Evolutionary conservation across 2,888 invertebrate species (phyloP), one percentile per base, ranked within the genome.

Genomic region (Pecten maximus): DNA sequence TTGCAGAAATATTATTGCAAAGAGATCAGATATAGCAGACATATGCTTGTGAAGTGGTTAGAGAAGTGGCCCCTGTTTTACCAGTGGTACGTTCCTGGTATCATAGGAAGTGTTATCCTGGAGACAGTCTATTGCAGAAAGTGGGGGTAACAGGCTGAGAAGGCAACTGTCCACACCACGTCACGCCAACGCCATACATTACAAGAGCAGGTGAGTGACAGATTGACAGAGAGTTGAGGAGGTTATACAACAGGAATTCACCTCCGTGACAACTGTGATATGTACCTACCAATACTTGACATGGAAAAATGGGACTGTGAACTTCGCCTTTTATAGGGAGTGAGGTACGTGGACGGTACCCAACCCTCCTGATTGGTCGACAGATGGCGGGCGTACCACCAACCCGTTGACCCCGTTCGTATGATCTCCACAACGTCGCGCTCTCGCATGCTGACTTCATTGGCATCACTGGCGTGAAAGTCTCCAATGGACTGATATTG

Each of bases 381-480:
- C 97, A 97, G 97, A 96, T 98, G 98, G 95, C 98, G 98, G 96
- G 99, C 98, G 97, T 98, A 99, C 99, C 99, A 99, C 99, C 99
- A 99, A 94, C 99, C 99, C 94, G 98, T 98, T 97, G 98, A 98
- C 96, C 99, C 99, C 94, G 98, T 98, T 97, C 99, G 98, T 94
- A 99, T 97, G 94, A 99, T 97, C 96, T 99, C 98, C 94, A 99
- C 98, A 95, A 98, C 97, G 97, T 99, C 99, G 40, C 99, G 99
- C 97, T 99, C 99, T 92, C 98, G 98, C 97, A 99, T 98, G 93
- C 98, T 98, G 94, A 99, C 98, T 97, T 99, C 99, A 94, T 98
- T 98, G 94, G 98, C 98, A 94, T 99, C 99, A 97, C 98, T 98
- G 92, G 99, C 98, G 96, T 98, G 98, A 97, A 99, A 99, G 97